Conservation (phyloP, 1,140 invertebrate species). For the Pseudomyrmex gracilis region DNA sequence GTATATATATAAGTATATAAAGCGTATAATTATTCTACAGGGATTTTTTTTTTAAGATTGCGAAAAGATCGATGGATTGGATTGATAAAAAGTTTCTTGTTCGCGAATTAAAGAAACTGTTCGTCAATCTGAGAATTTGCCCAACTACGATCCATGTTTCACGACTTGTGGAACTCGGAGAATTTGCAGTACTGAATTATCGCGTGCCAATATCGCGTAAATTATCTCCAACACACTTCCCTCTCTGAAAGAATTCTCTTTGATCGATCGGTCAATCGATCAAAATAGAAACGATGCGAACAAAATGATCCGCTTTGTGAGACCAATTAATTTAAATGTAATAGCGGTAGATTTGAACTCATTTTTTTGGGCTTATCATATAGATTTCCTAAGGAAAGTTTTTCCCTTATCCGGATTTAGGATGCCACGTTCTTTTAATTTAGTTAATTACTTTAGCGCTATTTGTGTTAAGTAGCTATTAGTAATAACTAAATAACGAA, state of each 20-base stretch:
- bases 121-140: slow-evolving; percentile 6
- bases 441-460: slow-evolving; percentile 34
- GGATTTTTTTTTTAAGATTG: neutral
- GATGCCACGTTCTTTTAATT: slow-evolving; percentile 7
- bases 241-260: slow-evolving; percentile 40
- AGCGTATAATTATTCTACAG: neutral
- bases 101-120: neutral
- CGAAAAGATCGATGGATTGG: neutral
- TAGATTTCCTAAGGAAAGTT: slow-evolving; percentile 30
- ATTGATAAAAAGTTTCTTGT: neutral
- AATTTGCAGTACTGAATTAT: neutral
- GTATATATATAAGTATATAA: no score
- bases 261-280: slow-evolving; percentile 40
- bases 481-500: slow-evolving; percentile 16
- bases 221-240: slow-evolving; percentile 56
- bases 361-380: slow-evolving; percentile 40
- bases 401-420: slow-evolving; percentile 38
- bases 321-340: slow-evolving; percentile 50
- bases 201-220: slow-evolving; percentile 25
- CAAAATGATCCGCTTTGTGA: slow-evolving; percentile 28
- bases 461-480: slow-evolving; percentile 35
- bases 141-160: neutral
- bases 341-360: slow-evolving; percentile 39
- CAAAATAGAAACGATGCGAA: slow-evolving; percentile 24
- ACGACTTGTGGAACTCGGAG: neutral